Evolutionary conservation across 2,888 invertebrate genomes (phyloP).

Genomic region (Agrotis clavis): DNA sequence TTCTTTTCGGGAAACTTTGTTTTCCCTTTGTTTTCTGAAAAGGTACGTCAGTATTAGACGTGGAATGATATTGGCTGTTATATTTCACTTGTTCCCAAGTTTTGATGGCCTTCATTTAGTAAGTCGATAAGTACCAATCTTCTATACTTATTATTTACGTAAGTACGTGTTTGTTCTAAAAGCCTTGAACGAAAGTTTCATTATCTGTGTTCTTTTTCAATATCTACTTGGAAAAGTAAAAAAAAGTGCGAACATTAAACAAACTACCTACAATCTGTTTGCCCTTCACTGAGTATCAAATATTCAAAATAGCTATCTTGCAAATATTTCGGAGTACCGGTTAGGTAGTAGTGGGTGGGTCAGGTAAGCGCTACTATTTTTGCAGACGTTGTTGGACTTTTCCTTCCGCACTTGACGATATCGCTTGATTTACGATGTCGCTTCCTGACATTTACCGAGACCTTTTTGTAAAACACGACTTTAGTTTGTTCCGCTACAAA

Average conservation of each 20-base stretch:
- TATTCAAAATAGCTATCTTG: not conserved
- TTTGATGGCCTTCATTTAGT: constrained; percentile 43
- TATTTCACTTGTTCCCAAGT: constrained; percentile 40
- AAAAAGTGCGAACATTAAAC: not conserved
- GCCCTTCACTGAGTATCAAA: not conserved
- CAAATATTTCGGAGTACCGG: constrained; percentile 26
- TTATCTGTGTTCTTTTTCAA: constrained; percentile 10
- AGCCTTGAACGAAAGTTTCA: not conserved
- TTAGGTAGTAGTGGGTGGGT: constrained; percentile 40
- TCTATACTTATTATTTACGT: constrained; percentile 14
- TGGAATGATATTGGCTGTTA: constrained; percentile 43
- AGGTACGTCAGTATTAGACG: constrained; percentile 41
- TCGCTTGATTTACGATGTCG: constrained; percentile 79
- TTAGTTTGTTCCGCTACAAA: constrained; percentile 56
- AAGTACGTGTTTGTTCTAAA: constrained; percentile 7
- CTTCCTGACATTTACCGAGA: constrained; percentile 74
- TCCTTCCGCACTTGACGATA: constrained; percentile 76
- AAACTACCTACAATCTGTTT: too few relatives aligned
- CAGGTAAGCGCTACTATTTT: constrained; percentile 72
- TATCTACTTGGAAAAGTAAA: constrained; percentile 5
- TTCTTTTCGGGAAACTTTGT: constrained; percentile 62
- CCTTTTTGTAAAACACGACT: constrained; percentile 69
- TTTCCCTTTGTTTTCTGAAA: constrained; percentile 52
- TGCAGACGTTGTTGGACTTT: constrained; percentile 68
- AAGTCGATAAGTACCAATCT: constrained; percentile 35